Evolutionary conservation across 2,888 invertebrate genomes (phyloP), one percentile per base, ranked within the genome.

Genomic region (Hedya salicella): DNA sequence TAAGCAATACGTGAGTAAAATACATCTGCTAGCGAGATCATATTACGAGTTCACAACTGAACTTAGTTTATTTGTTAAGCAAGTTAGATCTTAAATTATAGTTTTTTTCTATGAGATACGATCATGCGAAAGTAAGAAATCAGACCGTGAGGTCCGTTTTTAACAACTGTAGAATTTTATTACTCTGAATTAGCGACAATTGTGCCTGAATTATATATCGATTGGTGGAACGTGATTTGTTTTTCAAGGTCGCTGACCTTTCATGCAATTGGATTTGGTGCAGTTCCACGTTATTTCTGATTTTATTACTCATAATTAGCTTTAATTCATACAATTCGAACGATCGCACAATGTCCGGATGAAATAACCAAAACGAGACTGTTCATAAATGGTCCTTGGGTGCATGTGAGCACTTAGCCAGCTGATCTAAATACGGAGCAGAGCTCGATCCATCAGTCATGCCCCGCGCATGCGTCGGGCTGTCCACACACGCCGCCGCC

Each of bases 101-200:
- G n/a, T n/a, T n/a, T n/a, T n/a, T n/a, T 39, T 9, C 5, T 17
- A 4, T 30, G 9, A 39, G 13, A 36, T 36, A 19, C 19, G 1
- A 39, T n/a, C 19, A 9, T 21, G 11, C 49, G 13, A 30, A 21
- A 57, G 61, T 62, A 67, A 62, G 39, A 70, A 62, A 64, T 60
- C 57, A 60, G 32, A 30, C 63, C 57, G 57, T 69, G 52, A 64
- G 67, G 70, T 69, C 69, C 73, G 71, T 72, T 78, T 75, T 76
- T 75, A 71, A 8, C 75, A 71, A 82, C 79, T 84, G 84, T 89
- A 87, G 88, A 89, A 80, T 85, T 88, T 89, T 89, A 89, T 86
- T 78, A 87, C 87, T 84, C 78, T 69, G 73, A 80, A 88, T 88
- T 89, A 86, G 78, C 77, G 76, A 83, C 83, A 82, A 82, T 87